Conservation (phyloP, 2,113 vertebrate species). For the Ornithorhynchus anatinus region DNA sequence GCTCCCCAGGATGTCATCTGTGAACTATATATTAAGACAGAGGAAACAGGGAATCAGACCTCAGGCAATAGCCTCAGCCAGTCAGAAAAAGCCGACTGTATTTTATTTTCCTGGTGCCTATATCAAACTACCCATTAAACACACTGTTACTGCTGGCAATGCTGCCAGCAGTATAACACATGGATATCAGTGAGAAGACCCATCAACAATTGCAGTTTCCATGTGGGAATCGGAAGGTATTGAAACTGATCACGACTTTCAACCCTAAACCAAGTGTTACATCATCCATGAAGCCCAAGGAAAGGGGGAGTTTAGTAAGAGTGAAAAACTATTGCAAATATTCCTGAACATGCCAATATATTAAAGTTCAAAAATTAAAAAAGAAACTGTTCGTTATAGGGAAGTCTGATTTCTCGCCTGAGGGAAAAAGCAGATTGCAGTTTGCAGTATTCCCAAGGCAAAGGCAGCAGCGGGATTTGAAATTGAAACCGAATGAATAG, state of each 20-base stretch:
- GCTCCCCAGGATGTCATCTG: too few relatives aligned
- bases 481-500: conserved; percentile 15
- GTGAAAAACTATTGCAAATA: not conserved
- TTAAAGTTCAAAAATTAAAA: not conserved
- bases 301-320: conserved; percentile 1
- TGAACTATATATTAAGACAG: not conserved
- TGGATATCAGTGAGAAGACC: not conserved
- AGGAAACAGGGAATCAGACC: not conserved
- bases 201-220: not conserved
- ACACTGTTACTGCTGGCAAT: not conserved
- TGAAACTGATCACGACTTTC: not conserved
- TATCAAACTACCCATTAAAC: not conserved
- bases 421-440: not conserved
- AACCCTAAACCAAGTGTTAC: not conserved
- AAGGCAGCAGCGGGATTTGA: not conserved
- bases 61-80: too few relatives aligned
- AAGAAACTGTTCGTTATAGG: not conserved
- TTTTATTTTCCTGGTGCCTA: not conserved
- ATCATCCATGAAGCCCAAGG: not conserved
- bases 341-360: conserved; percentile 5
- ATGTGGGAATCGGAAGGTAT: not conserved
- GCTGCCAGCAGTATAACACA: not conserved
- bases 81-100: not conserved
- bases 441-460: not conserved
- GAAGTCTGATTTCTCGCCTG: not conserved